Percentiles rank a stretch among this genome's conserved stretches.
Evolutionary conservation across 2,113 vertebrate genomes (phyloP).

Genomic region (Loxodonta africana): DNA sequence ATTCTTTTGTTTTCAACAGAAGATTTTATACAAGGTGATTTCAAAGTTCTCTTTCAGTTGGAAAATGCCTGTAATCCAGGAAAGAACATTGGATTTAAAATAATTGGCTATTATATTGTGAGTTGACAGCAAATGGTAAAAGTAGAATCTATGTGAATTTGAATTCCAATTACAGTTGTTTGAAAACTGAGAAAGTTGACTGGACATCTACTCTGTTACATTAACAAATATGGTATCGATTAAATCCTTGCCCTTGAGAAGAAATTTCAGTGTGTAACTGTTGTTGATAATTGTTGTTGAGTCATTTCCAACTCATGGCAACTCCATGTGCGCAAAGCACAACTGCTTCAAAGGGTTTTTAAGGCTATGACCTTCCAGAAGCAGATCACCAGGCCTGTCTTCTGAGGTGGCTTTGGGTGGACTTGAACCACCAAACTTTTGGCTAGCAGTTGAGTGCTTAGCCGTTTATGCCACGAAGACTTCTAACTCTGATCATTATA

Average conservation of each 20-base stretch:
- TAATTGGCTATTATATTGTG: background rate
- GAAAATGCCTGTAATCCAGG: constrained; percentile 6
- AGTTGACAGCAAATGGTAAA: constrained; percentile 1
- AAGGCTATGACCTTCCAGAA: background rate
- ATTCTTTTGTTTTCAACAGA: constrained; percentile 27
- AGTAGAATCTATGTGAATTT: background rate
- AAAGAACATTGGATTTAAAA: constrained; percentile 43
- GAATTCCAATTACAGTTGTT: background rate
- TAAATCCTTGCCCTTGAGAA: background rate
- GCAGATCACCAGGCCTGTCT: background rate
- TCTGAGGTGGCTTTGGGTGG: background rate
- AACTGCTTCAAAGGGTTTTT: background rate
- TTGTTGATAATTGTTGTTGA: background rate
- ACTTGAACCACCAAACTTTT: background rate
- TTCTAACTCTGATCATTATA: background rate
- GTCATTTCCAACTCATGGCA: background rate
- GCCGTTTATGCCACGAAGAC: background rate
- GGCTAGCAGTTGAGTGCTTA: background rate
- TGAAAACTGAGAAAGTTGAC: constrained; percentile 37
- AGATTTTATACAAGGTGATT: background rate
- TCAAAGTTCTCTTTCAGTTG: constrained; percentile 25
- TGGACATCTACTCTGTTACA: background rate
- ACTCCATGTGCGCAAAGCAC: background rate
- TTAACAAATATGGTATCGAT: background rate
- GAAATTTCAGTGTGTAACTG: background rate